Evolutionary conservation across 2,797 vertebrate species (phyloP).

Genomic region (Micromesistius poutassou): DNA sequence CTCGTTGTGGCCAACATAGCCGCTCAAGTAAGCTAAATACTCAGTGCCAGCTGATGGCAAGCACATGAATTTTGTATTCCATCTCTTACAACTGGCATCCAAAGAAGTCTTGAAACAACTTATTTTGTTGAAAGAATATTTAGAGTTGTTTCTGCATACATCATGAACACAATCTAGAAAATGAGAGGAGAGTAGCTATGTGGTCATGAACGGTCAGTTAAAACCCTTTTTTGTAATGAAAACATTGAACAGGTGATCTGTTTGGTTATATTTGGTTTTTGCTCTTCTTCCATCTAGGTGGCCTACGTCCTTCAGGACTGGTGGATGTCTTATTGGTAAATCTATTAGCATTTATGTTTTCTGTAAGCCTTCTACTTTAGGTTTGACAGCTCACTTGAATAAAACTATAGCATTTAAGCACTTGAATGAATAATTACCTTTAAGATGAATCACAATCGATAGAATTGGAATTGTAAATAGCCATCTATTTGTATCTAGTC

Average conservation of each 20-base stretch:
- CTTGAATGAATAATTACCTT: background rate
- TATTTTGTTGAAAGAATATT: too few relatives aligned
- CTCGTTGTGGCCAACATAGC: constrained; percentile 77
- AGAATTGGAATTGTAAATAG: background rate
- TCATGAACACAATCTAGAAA: background rate
- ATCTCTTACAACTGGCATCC: background rate
- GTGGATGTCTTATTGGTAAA: constrained; percentile 95
- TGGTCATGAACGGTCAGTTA: too few relatives aligned
- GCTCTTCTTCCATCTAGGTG: constrained; percentile 61
- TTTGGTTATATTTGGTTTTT: background rate
- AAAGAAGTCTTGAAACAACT: background rate
- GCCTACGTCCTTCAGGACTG: constrained; percentile 88
- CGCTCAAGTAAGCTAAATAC: constrained; percentile 76
- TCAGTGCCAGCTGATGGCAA: too few relatives aligned
- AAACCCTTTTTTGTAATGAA: too few relatives aligned
- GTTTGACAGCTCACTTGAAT: background rate
- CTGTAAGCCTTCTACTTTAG: background rate
- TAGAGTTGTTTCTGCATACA: too few relatives aligned
- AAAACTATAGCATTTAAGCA: background rate
- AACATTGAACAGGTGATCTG: too few relatives aligned
- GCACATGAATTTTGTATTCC: background rate
- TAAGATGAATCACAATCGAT: background rate
- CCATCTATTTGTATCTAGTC: background rate
- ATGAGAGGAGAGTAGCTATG: background rate
- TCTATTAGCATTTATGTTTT: background rate